Evolutionary conservation across 2,113 vertebrate genomes (phyloP).

Genomic region (Chloropsis cyanopogon): DNA sequence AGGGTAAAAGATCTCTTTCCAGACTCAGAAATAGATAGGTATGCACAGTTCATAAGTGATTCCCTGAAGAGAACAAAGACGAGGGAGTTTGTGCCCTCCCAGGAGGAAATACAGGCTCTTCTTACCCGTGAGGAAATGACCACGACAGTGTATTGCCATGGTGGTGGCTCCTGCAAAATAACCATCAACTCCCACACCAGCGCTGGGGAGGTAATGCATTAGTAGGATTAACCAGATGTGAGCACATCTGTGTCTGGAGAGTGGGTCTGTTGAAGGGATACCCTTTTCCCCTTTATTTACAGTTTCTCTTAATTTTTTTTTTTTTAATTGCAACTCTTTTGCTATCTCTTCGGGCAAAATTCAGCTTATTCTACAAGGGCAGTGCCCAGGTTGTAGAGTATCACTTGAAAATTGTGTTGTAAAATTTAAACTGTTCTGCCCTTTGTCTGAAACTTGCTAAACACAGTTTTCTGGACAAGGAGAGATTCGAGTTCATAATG

Average conservation of each 20-base stretch:
- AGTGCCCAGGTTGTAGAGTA: neutral
- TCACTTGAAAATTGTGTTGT: neutral
- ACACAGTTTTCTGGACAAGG: neutral
- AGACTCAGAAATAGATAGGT: conserved; percentile 85
- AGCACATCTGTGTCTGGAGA: neutral
- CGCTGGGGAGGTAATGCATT: conserved; percentile 82
- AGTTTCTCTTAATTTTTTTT: neutral
- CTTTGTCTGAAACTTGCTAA: neutral
- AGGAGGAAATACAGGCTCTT: conserved; percentile 90
- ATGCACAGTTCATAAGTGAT: conserved; percentile 84
- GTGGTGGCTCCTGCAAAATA: conserved; percentile 92
- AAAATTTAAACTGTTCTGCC: neutral
- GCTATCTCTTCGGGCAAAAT: neutral
- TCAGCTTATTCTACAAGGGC: neutral
- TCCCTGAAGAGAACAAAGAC: conserved; percentile 90
- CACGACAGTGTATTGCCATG: conserved; percentile 91
- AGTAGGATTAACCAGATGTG: neutral
- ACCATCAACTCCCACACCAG: conserved; percentile 94
- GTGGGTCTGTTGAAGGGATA: neutral
- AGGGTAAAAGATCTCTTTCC: conserved; percentile 86
- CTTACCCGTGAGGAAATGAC: conserved; percentile 89
- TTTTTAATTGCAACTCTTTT: neutral
- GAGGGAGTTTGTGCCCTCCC: conserved; percentile 89
- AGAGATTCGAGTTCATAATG: neutral
- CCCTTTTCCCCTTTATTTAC: neutral